These are phyloP conservation scores for Sebastes reedi DNA, from an alignment of 2,797 vertebrate species.

Conservation along the genomic window DNA sequence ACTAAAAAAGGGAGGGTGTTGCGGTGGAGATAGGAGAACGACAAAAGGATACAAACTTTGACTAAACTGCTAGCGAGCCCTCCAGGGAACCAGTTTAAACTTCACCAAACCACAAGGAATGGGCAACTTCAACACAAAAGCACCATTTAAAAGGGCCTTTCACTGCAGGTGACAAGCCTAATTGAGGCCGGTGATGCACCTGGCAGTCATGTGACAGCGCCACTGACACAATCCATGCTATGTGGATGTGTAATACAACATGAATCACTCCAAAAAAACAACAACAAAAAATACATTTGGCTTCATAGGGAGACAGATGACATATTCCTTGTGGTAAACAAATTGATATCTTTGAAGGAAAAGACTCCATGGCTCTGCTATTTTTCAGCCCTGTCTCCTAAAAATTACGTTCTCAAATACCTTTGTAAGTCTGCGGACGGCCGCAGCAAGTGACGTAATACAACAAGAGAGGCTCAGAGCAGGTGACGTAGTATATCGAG, in stretches of 20 bases:
- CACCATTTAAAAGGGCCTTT: slow-evolving; percentile 54
- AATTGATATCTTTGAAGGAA: background rate
- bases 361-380: background rate
- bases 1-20: slow-evolving; percentile 4
- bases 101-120: slow-evolving; percentile 49
- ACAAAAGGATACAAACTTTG: slow-evolving; percentile 46
- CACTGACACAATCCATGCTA: slow-evolving; percentile 15
- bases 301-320: background rate
- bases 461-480: too few relatives aligned
- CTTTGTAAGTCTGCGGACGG: too few relatives aligned
- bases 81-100: slow-evolving; percentile 52
- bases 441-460: too few relatives aligned
- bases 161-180: slow-evolving; percentile 30
- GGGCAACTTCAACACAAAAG: slow-evolving; percentile 54
- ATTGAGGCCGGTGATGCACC: slow-evolving; percentile 50
- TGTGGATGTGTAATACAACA: slow-evolving; percentile 2
- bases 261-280: background rate
- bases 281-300: background rate
- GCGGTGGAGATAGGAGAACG: background rate
- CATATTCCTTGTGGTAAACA: background rate
- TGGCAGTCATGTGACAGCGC: slow-evolving; percentile 31
- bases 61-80: slow-evolving; percentile 29
- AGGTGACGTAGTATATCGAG: too few relatives aligned
- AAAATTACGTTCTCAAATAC: too few relatives aligned
- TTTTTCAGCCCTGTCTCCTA: background rate